Evolutionary conservation across 1,140 invertebrate genomes (phyloP), one percentile per base, ranked within the genome.

Genomic region (Atta cephalotes): DNA sequence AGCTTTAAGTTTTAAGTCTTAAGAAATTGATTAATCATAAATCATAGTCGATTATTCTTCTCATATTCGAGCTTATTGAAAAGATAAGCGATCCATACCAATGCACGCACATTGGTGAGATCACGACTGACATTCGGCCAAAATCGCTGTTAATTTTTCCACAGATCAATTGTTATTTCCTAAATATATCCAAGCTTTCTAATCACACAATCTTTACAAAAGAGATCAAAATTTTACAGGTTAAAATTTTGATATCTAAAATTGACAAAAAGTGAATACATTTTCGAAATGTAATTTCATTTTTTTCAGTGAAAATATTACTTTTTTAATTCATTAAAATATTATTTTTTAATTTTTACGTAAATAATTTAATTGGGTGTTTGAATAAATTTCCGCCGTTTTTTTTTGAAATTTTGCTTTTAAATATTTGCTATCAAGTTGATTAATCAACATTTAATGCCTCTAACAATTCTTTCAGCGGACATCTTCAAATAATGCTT

Each of bases 51-150:
- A 45, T 45, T 45, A 45, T 45, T 45, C 39, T 45, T 2, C 9
- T 45, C 10, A 45, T 45, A 45, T 45, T 45, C 9, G 9, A 45
- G 63, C 39, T 68, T 21, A 18, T 78, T 58, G 71, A 63, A 68
- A 62, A 88, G 66, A 51, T 74, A 87, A 85, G 28, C 21, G 31
- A 79, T 68, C 63, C 63, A 78, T 79, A 79, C 28, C n/a, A 72
- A 80, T 79, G 74, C 85, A 28, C 74, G 87, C 84, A 74, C 58
- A 72, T 87, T 87, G 85, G 79, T 80, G 85, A 89, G 65, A 89
- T 89, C 88, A 79, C 18, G 74, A 85, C 45, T 89, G 88, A 88
- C 88, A 3, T 65, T 56, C 9, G 39, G 88, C 89, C 89, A 87
- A 58, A 80, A 51, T 85, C 58, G 74, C 70, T 35, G 60, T 72